phyloP scores from a whole-genome alignment of 1,140 invertebrate genomes.

The Acromyrmex echinatior region DNA sequence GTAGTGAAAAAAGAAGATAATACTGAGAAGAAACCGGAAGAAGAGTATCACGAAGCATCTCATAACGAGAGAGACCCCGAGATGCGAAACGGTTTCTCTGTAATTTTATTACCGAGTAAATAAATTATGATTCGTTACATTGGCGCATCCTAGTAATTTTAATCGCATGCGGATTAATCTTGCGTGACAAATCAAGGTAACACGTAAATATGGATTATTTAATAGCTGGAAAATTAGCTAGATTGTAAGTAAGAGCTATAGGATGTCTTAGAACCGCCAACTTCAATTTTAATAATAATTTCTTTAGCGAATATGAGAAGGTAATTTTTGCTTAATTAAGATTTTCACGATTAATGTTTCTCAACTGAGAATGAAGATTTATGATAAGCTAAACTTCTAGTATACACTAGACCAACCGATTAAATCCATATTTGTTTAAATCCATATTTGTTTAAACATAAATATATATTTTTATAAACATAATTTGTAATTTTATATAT shows the following conservation, averaged over 20 bases:
- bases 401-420: background rate
- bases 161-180: constrained; percentile 41
- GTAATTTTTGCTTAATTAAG: constrained; percentile 13
- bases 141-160: constrained; percentile 22
- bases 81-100: constrained; percentile 10
- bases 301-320: background rate
- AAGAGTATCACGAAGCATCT: constrained; percentile 19
- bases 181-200: constrained; percentile 12
- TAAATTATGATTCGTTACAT: constrained; percentile 14
- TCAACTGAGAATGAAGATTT: constrained; percentile 10
- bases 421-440: background rate
- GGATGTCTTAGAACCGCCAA: background rate
- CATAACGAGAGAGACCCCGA: constrained; percentile 1
- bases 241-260: background rate
- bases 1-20: constrained; percentile 22
- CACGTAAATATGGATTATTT: constrained; percentile 16
- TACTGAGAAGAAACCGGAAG: constrained; percentile 2
- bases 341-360: background rate
- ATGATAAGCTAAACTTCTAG: background rate
- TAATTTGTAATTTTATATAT: background rate
- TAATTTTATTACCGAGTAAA: constrained; percentile 41
- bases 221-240: background rate
- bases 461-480: background rate
- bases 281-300: constrained; percentile 27
- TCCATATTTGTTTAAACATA: background rate